These are phyloP conservation scores for Oenanthe oenanthe DNA, from an alignment of 2,113 vertebrate species.

Conservation along the genomic window DNA sequence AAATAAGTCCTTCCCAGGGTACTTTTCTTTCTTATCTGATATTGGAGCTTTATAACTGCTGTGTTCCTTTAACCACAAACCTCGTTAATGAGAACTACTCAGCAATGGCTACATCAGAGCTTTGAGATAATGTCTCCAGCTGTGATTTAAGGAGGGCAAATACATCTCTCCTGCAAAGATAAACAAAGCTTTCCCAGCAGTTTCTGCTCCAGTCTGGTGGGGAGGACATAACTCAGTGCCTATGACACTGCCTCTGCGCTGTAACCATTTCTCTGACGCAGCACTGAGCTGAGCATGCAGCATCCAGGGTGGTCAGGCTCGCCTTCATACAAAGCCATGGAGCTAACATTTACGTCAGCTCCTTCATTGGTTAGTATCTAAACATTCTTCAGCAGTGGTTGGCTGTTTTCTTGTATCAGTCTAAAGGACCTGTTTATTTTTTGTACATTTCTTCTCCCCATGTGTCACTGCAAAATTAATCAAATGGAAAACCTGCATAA, in stretches of 20 bases:
- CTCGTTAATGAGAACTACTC: neutral
- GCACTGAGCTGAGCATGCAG: neutral
- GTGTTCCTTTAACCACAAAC: neutral
- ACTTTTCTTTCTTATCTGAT: constrained; percentile 44
- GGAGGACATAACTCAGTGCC: neutral
- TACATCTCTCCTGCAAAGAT: constrained; percentile 1
- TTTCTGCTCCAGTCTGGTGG: neutral
- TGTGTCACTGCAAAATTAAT: neutral
- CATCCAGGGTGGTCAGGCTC: neutral
- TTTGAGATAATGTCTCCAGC: constrained; percentile 18
- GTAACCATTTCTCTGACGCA: neutral
- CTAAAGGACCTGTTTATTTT: neutral
- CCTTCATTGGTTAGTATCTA: neutral
- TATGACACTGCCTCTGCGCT: neutral
- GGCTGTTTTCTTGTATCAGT: neutral
- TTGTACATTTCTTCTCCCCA: neutral
- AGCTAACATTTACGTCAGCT: neutral
- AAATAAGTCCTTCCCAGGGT: neutral
- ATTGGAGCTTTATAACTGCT: neutral
- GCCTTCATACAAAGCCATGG: neutral
- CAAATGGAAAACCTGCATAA: neutral
- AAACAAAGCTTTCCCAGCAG: constrained; percentile 12
- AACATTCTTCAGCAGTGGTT: neutral
- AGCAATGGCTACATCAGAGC: neutral
- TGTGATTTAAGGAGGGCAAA: constrained; percentile 1